Evolutionary conservation across 2,797 vertebrate genomes (phyloP).

Genomic region (Mus minutoides): DNA sequence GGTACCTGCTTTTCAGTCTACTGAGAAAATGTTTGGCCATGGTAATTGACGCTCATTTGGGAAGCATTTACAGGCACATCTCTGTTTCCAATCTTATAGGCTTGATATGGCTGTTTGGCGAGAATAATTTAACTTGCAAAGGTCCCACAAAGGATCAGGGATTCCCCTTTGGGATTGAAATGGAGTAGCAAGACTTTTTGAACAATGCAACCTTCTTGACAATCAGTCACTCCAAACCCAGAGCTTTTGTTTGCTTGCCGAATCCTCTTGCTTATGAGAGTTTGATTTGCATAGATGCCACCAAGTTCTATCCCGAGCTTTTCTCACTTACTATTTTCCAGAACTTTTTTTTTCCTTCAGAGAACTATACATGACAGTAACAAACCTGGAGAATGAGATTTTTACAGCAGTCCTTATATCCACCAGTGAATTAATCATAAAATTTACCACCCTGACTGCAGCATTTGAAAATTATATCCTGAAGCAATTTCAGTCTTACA

Average conservation of each 20-base stretch:
- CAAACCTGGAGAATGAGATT: background rate
- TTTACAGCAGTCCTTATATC: background rate
- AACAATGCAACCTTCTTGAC: background rate
- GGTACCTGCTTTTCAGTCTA: background rate
- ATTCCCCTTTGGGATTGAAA: background rate
- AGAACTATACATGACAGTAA: background rate
- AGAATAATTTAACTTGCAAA: background rate
- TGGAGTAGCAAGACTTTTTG: background rate
- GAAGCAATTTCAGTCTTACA: constrained; percentile 2
- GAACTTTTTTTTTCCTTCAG: background rate
- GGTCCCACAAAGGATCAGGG: background rate
- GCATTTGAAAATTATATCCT: background rate
- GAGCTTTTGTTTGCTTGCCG: background rate
- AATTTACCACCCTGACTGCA: background rate
- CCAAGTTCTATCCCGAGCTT: background rate
- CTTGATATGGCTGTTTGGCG: background rate
- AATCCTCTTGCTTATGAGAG: background rate
- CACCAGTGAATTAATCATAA: background rate
- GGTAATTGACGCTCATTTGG: background rate
- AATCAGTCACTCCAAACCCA: background rate
- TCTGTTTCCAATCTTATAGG: constrained; percentile 20
- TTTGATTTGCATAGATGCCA: background rate
- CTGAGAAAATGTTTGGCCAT: background rate
- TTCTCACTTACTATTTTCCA: background rate
- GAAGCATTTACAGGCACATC: background rate